Conservation (phyloP, 2,888 invertebrate species). For the Yponomeuta evonymella region DNA sequence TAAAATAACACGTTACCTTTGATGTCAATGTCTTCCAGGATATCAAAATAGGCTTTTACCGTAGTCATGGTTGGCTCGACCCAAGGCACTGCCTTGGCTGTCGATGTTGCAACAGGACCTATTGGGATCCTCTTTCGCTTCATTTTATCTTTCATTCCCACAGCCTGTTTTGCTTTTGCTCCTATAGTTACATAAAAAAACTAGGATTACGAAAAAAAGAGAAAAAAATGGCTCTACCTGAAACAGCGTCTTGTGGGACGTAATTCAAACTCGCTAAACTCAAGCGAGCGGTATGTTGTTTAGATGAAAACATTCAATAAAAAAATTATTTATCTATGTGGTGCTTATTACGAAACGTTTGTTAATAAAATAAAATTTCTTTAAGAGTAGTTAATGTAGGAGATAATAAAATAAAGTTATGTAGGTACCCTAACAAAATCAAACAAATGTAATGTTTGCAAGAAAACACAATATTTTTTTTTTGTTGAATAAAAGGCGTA, state of each 20-base stretch:
- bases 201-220: background rate
- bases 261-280: background rate
- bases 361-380: no score
- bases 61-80: background rate
- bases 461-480: no score
- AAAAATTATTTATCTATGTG: background rate
- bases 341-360: background rate
- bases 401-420: background rate
- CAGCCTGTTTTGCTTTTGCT: background rate
- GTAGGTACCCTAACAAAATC: no score
- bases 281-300: background rate
- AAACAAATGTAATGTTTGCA: no score
- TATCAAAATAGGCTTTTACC: background rate
- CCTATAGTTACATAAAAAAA: background rate
- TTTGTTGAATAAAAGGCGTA: no score
- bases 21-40: background rate
- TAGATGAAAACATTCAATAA: constrained; percentile 29
- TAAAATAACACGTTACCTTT: background rate
- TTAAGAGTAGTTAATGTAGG: background rate
- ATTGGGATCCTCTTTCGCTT: background rate
- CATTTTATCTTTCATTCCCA: background rate
- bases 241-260: background rate
- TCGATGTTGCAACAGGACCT: no score
- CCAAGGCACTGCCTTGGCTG: no score
- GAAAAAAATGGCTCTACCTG: background rate